phyloP scores from a whole-genome alignment of 2,888 invertebrate genomes.

The Melinaea menophilus region DNA sequence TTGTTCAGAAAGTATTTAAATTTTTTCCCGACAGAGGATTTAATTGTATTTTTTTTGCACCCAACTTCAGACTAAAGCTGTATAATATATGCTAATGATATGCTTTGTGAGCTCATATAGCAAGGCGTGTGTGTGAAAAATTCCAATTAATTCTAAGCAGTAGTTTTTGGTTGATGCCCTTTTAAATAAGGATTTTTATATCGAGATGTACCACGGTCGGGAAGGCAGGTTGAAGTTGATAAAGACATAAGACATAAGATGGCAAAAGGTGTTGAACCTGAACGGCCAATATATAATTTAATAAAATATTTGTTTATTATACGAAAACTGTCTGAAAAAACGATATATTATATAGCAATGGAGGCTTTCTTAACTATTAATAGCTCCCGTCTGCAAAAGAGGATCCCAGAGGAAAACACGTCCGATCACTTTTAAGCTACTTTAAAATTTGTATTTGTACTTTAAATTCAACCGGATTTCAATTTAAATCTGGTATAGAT shows the following conservation, averaged over 20 bases:
- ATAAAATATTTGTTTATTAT: too few relatives aligned
- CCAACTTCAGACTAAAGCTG: conserved; percentile 6
- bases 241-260: conserved; percentile 5
- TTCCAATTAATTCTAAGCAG: neutral
- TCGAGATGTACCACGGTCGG: neutral
- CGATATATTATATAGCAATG: neutral
- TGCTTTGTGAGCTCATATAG: conserved; percentile 3
- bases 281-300: neutral
- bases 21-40: conserved; percentile 13
- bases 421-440: too few relatives aligned
- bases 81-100: conserved; percentile 6
- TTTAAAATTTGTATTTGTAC: too few relatives aligned
- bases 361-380: too few relatives aligned
- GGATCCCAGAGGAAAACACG: too few relatives aligned
- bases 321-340: neutral
- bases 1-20: conserved; percentile 5
- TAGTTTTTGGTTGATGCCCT: neutral
- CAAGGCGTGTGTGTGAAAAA: neutral
- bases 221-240: conserved; percentile 22
- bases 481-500: too few relatives aligned
- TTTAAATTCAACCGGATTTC: too few relatives aligned
- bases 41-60: conserved; percentile 10
- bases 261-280: neutral
- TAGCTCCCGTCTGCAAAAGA: too few relatives aligned
- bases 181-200: neutral